These are phyloP conservation scores for Geopemphigus sp. DNA, from an alignment of 1,140 invertebrate genomes.

Conservation along the genomic window DNA sequence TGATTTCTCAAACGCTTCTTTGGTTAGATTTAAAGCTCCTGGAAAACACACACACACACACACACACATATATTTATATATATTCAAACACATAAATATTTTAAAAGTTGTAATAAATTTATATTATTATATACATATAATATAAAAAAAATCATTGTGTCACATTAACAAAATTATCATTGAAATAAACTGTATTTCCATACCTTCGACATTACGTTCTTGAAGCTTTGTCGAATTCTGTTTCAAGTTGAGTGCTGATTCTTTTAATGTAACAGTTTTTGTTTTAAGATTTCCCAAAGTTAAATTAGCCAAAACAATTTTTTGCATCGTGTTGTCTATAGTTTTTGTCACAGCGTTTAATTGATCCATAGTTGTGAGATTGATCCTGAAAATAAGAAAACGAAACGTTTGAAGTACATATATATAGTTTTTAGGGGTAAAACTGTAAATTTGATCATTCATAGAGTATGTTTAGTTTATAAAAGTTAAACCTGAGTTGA, in stretches of 20 bases:
- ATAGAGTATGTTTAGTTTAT: background rate
- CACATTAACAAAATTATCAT: too few species aligned
- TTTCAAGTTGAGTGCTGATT: constrained; percentile 71
- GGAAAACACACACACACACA: constrained; percentile 18
- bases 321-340: constrained; percentile 72
- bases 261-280: constrained; percentile 70
- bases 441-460: too few species aligned
- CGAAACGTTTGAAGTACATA: too few species aligned
- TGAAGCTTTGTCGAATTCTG: constrained; percentile 87
- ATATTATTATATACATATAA: too few species aligned
- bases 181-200: constrained; percentile 6
- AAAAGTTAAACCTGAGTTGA: constrained; percentile 58
- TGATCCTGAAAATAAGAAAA: constrained; percentile 33
- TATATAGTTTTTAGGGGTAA: too few species aligned
- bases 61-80: too few species aligned
- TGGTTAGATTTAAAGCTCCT: constrained; percentile 85
- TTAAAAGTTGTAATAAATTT: too few species aligned
- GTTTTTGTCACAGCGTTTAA: constrained; percentile 64
- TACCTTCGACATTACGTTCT: constrained; percentile 88
- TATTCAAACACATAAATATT: too few species aligned
- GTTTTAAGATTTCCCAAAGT: constrained; percentile 72
- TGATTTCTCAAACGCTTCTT: constrained; percentile 71
- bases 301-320: constrained; percentile 74
- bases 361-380: constrained; percentile 58
- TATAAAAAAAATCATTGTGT: too few species aligned